Conservation (phyloP, 2,888 invertebrate genomes). For the Eupithecia insigniata region DNA sequence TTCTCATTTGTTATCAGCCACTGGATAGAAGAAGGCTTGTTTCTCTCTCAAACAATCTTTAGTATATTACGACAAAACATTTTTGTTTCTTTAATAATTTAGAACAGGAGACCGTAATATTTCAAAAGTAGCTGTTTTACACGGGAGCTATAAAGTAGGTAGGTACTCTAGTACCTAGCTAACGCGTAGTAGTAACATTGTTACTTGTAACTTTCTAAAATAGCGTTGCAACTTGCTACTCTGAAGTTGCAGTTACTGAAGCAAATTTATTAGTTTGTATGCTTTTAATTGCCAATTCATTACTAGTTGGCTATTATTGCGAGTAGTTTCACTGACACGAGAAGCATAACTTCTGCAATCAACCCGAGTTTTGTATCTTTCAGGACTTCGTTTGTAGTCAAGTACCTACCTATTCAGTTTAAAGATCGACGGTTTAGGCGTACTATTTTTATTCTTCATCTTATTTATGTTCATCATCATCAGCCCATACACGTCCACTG, state of each 20-base stretch:
- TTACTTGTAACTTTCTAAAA: background rate
- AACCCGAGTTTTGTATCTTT: background rate
- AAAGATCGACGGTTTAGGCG: background rate
- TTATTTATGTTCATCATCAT: background rate
- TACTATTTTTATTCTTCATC: background rate
- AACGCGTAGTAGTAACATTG: constrained; percentile 1
- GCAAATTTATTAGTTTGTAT: constrained; percentile 5
- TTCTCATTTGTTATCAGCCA: no score
- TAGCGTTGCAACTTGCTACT: constrained; percentile 3
- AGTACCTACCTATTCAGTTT: background rate
- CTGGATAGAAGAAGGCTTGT: no score
- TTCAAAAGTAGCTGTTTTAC: background rate
- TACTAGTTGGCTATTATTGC: background rate
- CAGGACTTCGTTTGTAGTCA: no score
- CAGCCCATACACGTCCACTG: no score
- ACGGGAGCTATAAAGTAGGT: background rate
- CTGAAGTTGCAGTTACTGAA: constrained; percentile 4
- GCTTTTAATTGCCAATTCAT: background rate
- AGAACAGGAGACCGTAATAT: background rate
- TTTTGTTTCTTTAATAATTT: background rate
- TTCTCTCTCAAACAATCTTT: no score
- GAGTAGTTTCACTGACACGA: background rate
- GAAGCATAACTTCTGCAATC: constrained; percentile 1
- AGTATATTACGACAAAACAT: background rate
- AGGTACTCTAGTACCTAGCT: background rate